phyloP scores from a whole-genome alignment of 2,888 invertebrate genomes.

The Chymomyza amoena region DNA sequence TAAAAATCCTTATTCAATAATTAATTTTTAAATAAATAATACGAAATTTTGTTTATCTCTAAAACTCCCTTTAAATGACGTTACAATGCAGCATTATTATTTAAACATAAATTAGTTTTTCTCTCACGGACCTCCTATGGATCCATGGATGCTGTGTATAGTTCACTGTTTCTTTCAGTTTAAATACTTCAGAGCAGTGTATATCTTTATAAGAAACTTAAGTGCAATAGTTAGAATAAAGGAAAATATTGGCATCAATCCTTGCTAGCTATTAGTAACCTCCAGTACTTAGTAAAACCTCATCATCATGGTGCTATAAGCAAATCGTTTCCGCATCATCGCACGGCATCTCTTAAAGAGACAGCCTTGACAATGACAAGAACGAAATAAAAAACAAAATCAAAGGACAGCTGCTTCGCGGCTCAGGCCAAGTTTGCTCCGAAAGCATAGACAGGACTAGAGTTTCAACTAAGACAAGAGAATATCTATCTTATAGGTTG shows the following conservation, averaged over 20 bases:
- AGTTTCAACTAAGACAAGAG: conserved; percentile 5
- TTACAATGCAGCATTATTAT: too few relatives aligned
- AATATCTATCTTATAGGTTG: conserved; percentile 12
- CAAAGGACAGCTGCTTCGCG: conserved; percentile 50
- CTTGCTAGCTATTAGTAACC: background rate
- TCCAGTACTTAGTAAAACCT: background rate
- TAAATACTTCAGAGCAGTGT: too few relatives aligned
- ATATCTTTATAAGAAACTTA: too few relatives aligned
- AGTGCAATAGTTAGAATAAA: too few relatives aligned
- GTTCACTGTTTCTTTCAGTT: too few relatives aligned
- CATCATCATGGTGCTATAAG: background rate
- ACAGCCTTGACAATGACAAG: conserved; percentile 16
- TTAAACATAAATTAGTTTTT: too few relatives aligned
- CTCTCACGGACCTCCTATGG: too few relatives aligned
- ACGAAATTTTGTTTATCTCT: too few relatives aligned
- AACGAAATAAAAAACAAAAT: conserved; percentile 46
- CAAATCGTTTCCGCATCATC: conserved; percentile 21
- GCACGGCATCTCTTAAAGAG: conserved; percentile 1
- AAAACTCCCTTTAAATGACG: too few relatives aligned
- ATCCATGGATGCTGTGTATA: too few relatives aligned
- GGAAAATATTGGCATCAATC: background rate
- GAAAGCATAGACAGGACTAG: conserved; percentile 1
- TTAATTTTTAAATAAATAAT: too few relatives aligned
- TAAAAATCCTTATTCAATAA: too few relatives aligned
- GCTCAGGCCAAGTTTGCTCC: conserved; percentile 25